phyloP scores from a whole-genome alignment of 2,888 invertebrate genomes.

The Plutella xylostella region DNA sequence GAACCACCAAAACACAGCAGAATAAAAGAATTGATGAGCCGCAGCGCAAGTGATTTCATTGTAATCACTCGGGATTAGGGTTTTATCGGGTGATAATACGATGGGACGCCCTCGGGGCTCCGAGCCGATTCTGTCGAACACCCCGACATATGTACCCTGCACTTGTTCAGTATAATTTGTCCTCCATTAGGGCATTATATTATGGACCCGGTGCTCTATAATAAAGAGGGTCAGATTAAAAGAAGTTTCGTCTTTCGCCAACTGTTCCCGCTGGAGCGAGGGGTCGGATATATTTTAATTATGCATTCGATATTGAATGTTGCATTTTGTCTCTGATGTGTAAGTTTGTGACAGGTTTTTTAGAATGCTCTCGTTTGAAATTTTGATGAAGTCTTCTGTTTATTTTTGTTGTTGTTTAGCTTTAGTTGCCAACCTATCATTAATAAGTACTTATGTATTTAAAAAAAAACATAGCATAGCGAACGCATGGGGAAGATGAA shows the following conservation, averaged over 20 bases:
- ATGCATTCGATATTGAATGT: constrained; percentile 63
- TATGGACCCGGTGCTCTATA: constrained; percentile 36
- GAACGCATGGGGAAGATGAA: no score
- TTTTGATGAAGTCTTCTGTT: no score
- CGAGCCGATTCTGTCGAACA: constrained; percentile 47
- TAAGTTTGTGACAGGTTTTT: no score
- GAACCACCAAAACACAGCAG: constrained; percentile 10
- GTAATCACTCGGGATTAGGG: constrained; percentile 59
- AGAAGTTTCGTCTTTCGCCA: constrained; percentile 63
- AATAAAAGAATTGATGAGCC: constrained; percentile 51
- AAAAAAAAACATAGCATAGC: no score
- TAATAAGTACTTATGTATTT: no score
- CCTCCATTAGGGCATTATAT: constrained; percentile 55
- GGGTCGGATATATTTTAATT: constrained; percentile 40
- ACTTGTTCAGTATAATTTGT: constrained; percentile 66
- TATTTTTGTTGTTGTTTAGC: no score
- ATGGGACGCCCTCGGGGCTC: constrained; percentile 25
- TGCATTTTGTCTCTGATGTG: no score
- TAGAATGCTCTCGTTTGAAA: no score
- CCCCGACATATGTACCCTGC: constrained; percentile 58
- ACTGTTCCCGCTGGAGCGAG: constrained; percentile 45
- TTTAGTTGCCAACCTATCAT: no score
- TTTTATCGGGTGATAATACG: constrained; percentile 51
- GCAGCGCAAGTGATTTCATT: constrained; percentile 30
- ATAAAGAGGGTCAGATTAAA: constrained; percentile 56